Base-by-base conservation (phyloP, 1,140 invertebrate genomes). In the Anoplolepis gracilipes region DNA sequence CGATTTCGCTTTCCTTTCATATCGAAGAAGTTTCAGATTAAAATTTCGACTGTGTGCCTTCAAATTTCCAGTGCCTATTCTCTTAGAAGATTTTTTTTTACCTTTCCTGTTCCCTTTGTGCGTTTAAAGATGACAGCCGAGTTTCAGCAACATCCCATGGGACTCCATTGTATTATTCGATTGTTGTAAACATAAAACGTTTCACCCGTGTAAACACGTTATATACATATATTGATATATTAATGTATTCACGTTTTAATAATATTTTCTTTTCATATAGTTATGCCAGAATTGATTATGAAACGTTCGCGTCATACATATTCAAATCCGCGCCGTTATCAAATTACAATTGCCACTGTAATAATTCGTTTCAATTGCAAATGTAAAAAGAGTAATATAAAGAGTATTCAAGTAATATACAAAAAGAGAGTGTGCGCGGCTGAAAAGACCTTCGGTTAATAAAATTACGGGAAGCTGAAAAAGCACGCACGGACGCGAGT, bases 211-310 rank as follows among this genome's bases (percentile, higher is more conserved):
- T 42, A 11, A 42, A 42, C 2, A 36, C 4, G 36, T 42, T 42
- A 79, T 55, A 49, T 67, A 67, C 28, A 67, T 5, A n/a, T 39
- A n/a, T 22, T 25, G 33, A 55, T 19, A 19, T 16, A 49, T 49
- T 49, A 49, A 49, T 49, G 19, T 49, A 49, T 69, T 11, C 16
- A 19, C n/a, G 39, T 79, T 79, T 69, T 69, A 79, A 69, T 57
- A 61, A 42, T 42, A 69, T 79, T 79, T 49, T 22, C 28, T 25
- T 13, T 16, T 30, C 46, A 1, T 69, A 55, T 33, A 78, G 53
- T 79, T 79, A 69, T 79, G 7, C 28, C n/a, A 28, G 2, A 69
- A 55, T 19, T 22, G 16, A 79, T 79, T 67, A 39, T n/a, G 62
- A 19, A 78, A 67, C 61, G 28, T 79, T 79, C 19, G 10, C n/a